phyloP scores from a whole-genome alignment of 92 coral and sea anemone genomes.

The Micromussa lordhowensis region DNA sequence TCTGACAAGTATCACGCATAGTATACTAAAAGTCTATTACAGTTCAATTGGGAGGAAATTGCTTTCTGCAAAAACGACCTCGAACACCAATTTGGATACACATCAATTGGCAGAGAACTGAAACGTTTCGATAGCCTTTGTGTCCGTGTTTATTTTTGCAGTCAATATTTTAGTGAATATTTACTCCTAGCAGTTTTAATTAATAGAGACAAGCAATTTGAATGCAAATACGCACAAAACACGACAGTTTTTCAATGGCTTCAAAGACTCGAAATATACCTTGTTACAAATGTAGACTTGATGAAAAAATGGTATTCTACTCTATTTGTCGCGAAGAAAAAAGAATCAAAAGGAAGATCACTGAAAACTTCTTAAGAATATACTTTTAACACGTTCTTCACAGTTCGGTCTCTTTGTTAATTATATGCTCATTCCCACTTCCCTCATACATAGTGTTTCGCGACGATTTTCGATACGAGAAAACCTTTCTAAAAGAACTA shows the following conservation, averaged over 20 bases:
- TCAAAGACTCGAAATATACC: not conserved
- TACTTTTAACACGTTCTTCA: not conserved
- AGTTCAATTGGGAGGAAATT: not conserved
- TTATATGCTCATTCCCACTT: not conserved
- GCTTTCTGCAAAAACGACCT: not conserved
- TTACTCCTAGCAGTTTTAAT: not conserved
- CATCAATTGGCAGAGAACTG: not conserved
- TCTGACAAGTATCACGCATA: not conserved
- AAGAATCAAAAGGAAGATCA: not conserved
- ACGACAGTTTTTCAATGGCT: not conserved
- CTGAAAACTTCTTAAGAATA: not conserved
- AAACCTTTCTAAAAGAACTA: not conserved
- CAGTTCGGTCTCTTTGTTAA: not conserved
- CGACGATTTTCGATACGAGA: slow-evolving; percentile 22
- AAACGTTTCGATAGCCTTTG: not conserved
- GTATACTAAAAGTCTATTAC: not conserved
- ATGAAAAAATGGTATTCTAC: not conserved
- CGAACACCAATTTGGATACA: not conserved
- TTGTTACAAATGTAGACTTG: not conserved
- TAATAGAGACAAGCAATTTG: not conserved
- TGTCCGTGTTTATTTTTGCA: not conserved
- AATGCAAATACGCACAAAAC: not conserved
- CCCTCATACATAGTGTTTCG: not conserved
- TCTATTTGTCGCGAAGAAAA: not conserved
- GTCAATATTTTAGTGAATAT: not conserved